Evolutionary conservation across 2,888 invertebrate species (phyloP), one percentile per base, ranked within the genome.

Genomic region (Podabrus alpinus): DNA sequence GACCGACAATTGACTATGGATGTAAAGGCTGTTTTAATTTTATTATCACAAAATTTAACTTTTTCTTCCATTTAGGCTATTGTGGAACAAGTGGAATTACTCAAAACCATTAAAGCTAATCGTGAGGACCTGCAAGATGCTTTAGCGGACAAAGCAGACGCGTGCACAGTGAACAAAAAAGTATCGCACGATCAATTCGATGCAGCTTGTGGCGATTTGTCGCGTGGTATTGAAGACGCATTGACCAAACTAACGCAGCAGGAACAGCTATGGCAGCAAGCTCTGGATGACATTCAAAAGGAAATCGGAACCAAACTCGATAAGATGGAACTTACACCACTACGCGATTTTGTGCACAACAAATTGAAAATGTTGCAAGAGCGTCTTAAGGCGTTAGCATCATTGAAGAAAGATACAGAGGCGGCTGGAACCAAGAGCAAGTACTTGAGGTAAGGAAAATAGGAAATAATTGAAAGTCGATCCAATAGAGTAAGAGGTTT

Each of bases 141-240:
- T 1, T 88, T 94, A 80, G 93, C 94, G 0, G 92, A 93, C 72
- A 94, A 94, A 85, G 94, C 94, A 0, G 94, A 94, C 83, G 88
- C 92, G 68, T 90, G 90, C 1, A 88, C 90, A 83, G 87, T 94
- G 73, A 92, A 93, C 71, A 89, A 92, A 60, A 94, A 94, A 83
- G 94, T 94, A 9, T 94, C 94, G 0, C 89, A 92, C 76, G 93
- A 93, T 76, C 91, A 92, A 82, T 92, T 94, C 84, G 92, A 93
- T 80, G 89, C 91, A 69, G 92, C 91, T 10, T 92, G 92, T 78
- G 92, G 92, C 72, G 93, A 93, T 77, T 88, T 94, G 0, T 89
- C 92, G 0, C 90, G 88, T 68, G 90, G 90, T 13, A 86, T 94
- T 19, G 91, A 93, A 76, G 92, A 93, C 71, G 90, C 92, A 0